Conservation (phyloP, 53 echinoderm and acorn worm genomes). For the Temnopleurus reevesii region DNA sequence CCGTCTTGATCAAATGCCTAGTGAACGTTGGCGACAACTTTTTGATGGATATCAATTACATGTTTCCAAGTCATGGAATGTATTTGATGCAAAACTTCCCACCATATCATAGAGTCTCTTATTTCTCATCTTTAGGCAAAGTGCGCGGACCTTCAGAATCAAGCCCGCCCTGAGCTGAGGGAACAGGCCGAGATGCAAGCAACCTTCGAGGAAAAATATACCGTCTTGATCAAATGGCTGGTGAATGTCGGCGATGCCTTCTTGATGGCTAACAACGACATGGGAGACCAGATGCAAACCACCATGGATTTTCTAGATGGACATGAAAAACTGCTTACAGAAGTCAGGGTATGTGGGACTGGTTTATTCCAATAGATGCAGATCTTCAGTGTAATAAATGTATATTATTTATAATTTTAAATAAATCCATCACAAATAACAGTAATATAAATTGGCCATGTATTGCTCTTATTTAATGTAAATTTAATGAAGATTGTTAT, state of each 20-base stretch:
- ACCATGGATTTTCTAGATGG: conserved; percentile 94
- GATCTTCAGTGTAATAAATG: no score
- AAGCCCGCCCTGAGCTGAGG: conserved; percentile 71
- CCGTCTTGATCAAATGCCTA: conserved; percentile 81
- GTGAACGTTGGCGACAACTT: conserved; percentile 87
- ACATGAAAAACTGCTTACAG: conserved; percentile 83
- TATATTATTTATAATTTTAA: no score
- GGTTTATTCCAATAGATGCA: no score
- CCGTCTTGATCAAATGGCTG: conserved; percentile 88
- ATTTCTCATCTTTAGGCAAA: conserved; percentile 58
- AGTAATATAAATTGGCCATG: no score
- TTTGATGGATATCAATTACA: conserved; percentile 73
- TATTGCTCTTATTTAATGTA: no score
- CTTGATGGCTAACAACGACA: conserved; percentile 80
- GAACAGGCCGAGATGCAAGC: conserved; percentile 67
- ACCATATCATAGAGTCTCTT: no score
- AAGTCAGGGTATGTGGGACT: conserved; percentile 79
- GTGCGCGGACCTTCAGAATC: conserved; percentile 71
- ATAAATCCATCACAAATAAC: no score
- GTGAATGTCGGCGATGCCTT: conserved; percentile 91
- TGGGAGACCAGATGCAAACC: conserved; percentile 91
- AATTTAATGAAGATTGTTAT: no score
- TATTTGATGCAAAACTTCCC: no score
- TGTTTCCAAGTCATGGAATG: no score
- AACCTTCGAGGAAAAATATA: conserved; percentile 87